Evolutionary conservation across 2,888 invertebrate genomes (phyloP).

Genomic region (Conops quadrifasciatus): DNA sequence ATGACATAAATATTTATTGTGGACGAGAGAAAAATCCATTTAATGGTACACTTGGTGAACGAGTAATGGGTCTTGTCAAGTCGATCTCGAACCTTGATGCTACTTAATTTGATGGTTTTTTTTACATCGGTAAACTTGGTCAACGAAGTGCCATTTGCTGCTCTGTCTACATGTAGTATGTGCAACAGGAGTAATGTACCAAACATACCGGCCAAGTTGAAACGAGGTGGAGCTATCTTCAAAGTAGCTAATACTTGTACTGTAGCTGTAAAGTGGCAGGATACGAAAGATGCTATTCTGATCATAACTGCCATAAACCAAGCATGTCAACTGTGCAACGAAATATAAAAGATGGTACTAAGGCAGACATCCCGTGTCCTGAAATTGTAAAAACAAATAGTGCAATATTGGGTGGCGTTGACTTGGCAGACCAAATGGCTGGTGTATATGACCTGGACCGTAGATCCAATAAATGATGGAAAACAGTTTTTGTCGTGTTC

Average conservation of each 20-base stretch:
- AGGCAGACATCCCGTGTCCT: neutral
- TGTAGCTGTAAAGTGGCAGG: neutral
- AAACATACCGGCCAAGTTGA: neutral
- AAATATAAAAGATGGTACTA: neutral
- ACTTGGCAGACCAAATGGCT: neutral
- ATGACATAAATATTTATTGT: neutral
- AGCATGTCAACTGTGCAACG: neutral
- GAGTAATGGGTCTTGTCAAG: neutral
- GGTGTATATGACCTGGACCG: neutral
- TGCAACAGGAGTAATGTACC: slow-evolving; percentile 12
- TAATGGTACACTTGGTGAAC: neutral
- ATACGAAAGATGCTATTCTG: neutral
- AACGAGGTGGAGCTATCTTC: slow-evolving; percentile 10
- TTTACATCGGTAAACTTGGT: neutral
- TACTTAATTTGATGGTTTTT: neutral
- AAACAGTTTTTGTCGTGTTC: neutral
- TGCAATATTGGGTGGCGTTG: neutral
- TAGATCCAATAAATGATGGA: neutral
- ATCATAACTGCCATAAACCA: neutral
- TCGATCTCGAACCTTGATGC: neutral
- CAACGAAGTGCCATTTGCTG: slow-evolving; percentile 3
- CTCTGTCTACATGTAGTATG: slow-evolving; percentile 19
- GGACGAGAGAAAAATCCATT: neutral
- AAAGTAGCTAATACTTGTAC: neutral
- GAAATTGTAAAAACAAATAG: neutral